These are phyloP conservation scores for Emydocephalus ijimae DNA, from an alignment of 2,113 vertebrate species.

Conservation along the genomic window DNA sequence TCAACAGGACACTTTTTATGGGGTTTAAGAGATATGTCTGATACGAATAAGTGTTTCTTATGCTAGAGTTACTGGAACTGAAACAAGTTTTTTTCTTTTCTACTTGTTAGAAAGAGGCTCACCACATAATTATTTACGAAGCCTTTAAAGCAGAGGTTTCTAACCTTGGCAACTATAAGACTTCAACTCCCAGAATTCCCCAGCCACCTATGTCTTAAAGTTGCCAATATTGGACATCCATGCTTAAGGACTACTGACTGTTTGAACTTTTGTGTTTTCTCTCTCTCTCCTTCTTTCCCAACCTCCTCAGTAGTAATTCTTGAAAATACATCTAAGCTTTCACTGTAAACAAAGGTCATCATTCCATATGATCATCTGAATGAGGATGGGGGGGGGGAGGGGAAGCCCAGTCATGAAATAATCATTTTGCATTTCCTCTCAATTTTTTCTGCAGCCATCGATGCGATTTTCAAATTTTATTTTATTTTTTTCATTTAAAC, in stretches of 20 bases:
- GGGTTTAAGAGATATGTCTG: neutral
- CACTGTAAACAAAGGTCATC: neutral
- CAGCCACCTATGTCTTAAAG: neutral
- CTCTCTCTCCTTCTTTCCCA: neutral
- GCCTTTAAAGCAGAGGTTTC: neutral
- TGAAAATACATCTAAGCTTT: neutral
- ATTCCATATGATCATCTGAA: fast-evolving
- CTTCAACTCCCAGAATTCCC: neutral
- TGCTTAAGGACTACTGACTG: neutral
- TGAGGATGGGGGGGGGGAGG: fast-evolving
- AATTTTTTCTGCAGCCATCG: neutral
- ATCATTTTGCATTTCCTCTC: neutral
- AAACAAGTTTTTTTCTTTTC: neutral
- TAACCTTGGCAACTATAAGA: neutral
- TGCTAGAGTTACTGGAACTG: neutral
- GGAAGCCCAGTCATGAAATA: neutral
- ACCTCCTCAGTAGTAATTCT: neutral
- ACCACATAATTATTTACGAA: neutral
- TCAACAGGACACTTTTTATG: neutral
- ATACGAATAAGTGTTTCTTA: neutral
- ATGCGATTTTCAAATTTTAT: neutral
- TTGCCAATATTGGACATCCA: neutral
- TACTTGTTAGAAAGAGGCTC: neutral
- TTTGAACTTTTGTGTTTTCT: neutral
- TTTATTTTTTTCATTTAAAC: neutral